Evolutionary conservation across 2,113 vertebrate genomes (phyloP), one percentile per base, ranked within the genome.

Genomic region (Tautogolabrus adspersus): DNA sequence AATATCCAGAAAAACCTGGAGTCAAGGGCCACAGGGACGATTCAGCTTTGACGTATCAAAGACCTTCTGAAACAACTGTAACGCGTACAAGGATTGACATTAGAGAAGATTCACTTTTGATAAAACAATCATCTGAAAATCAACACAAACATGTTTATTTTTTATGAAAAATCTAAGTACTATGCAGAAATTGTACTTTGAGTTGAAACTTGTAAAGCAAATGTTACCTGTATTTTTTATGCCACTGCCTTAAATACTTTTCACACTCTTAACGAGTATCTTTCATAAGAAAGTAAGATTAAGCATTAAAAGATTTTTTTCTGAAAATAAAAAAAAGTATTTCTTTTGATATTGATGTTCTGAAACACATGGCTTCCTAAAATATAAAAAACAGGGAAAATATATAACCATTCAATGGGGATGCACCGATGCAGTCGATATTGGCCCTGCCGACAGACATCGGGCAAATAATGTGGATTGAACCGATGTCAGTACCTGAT

Each of bases 81-180:
- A 59, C 3, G 40, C 6, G 47, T 85, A 87, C 63, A 64, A 87
- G 65, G 42, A 76, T 26, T 5, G 10, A 49, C 26, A 26, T 64
- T n/a, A n/a, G 47, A 75, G 42, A 64, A 71, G 65, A 81, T 78
- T 65, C 22, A 2, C 73, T 68, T 62, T 82, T 66, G 49, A 75
- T 63, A 72, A 12, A 49, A 30, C 47, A 75, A 91, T 86, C 69
- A 65, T 58, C 6, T 46, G 61, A 73, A 79, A 82, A 90, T 92
- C 62, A 68, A 79, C 60, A 74, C 10, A 4, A 19, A 77, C 23
- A 46, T 72, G 49, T 75, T 54, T 87, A 83, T 87, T 88, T 71
- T 88, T 75, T 67, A 47, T 66, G 78, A 4, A 51, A 16, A 82
- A 79, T 85, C 52, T 66, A 21, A 66, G 52, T 19, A 49, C 15